These are phyloP conservation scores for Amorpha juglandis DNA, from an alignment of 2,888 invertebrate genomes.

Conservation along the genomic window DNA sequence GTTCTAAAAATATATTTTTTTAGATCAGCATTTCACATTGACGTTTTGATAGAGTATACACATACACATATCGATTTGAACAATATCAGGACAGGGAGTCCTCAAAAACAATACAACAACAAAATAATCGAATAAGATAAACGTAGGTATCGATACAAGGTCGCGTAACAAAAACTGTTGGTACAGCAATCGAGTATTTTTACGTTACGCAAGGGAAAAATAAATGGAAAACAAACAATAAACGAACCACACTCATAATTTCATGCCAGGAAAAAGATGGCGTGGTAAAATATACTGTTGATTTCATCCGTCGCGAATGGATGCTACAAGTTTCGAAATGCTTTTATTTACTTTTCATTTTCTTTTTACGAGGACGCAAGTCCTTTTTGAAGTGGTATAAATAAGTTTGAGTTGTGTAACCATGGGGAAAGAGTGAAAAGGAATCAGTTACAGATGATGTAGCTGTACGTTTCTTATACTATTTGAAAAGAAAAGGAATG, in stretches of 20 bases:
- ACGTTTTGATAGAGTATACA: too few species aligned
- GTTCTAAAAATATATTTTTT: too few species aligned
- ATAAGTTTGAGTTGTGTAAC: neutral
- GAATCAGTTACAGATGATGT: too few species aligned
- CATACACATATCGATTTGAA: too few species aligned
- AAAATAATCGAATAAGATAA: neutral
- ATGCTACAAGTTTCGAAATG: neutral
- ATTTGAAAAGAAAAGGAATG: too few species aligned
- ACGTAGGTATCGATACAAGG: neutral
- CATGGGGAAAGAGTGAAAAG: too few species aligned
- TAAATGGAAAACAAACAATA: conserved; percentile 24
- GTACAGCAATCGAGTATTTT: conserved; percentile 8
- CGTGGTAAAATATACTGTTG: conserved; percentile 7
- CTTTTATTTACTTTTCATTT: conserved; percentile 16
- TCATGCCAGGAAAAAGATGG: neutral
- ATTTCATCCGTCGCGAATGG: neutral
- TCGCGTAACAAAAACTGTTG: neutral
- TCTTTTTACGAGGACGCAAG: neutral
- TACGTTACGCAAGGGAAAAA: conserved; percentile 13
- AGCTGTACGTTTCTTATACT: too few species aligned
- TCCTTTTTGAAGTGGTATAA: neutral
- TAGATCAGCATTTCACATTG: too few species aligned
- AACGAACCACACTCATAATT: conserved; percentile 17
- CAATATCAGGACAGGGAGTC: too few species aligned
- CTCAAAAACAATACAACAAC: neutral